phyloP scores from a whole-genome alignment of 2,797 vertebrate species.

The Cheirogaleus major region DNA sequence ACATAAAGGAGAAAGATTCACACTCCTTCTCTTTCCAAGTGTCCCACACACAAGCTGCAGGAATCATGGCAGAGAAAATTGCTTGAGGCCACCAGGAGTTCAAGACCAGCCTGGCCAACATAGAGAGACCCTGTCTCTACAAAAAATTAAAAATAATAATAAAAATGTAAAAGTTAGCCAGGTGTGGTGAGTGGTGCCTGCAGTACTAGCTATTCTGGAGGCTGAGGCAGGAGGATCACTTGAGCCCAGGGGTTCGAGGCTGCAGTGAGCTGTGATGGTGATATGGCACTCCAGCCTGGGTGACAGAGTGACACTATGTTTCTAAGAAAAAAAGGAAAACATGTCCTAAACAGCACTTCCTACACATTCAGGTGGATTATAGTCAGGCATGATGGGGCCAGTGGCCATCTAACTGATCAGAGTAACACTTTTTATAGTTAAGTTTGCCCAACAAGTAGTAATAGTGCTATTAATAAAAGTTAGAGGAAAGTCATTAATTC shows the following conservation, averaged over 20 bases:
- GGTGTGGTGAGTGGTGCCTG: too few species aligned
- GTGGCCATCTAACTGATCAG: background rate
- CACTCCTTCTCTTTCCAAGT: background rate
- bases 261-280: too few species aligned
- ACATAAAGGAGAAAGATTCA: background rate
- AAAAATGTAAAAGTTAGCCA: too few species aligned
- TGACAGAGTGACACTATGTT: background rate
- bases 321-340: background rate
- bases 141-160: too few species aligned
- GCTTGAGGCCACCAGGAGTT: background rate
- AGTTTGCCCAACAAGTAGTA: background rate
- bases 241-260: too few species aligned
- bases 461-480: constrained; percentile 37
- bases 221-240: background rate
- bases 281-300: background rate
- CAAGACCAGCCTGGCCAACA: background rate
- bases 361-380: background rate
- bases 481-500: constrained; percentile 64
- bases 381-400: background rate
- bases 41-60: background rate
- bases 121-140: too few species aligned
- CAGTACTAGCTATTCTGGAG: background rate
- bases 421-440: background rate
- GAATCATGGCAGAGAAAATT: background rate
- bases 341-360: background rate